phyloP scores from a whole-genome alignment of 1,140 invertebrate species.

The Phortica variegata region DNA sequence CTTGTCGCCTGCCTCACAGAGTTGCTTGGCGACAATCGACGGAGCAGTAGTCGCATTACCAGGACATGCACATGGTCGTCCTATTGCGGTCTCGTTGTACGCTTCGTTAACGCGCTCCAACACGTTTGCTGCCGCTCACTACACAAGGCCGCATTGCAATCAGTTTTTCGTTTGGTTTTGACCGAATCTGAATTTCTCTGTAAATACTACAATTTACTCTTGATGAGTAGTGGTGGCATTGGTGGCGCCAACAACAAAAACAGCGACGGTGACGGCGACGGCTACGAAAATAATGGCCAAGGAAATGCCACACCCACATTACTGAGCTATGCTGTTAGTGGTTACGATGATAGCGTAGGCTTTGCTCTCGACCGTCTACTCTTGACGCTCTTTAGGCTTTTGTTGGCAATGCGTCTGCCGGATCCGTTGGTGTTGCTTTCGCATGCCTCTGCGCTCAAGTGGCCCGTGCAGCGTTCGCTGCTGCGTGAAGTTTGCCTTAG shows the following conservation, averaged over 20 bases:
- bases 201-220: slow-evolving; percentile 49
- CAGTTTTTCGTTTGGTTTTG: slow-evolving; percentile 48
- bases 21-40: slow-evolving; percentile 9
- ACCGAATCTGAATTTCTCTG: slow-evolving; percentile 51
- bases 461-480: slow-evolving; percentile 30
- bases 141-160: slow-evolving; percentile 49
- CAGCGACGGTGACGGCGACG: slow-evolving; percentile 3
- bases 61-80: slow-evolving; percentile 11
- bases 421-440: slow-evolving; percentile 35
- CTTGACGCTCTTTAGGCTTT: slow-evolving; percentile 34
- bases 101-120: slow-evolving; percentile 46
- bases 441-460: slow-evolving; percentile 34
- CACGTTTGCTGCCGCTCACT: slow-evolving; percentile 48
- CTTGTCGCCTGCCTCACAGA: slow-evolving; percentile 37
- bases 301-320: not conserved
- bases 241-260: too few relatives aligned
- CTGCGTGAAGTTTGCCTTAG: slow-evolving; percentile 34
- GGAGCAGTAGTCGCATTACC: not conserved
- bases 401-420: slow-evolving; percentile 40
- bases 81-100: slow-evolving; percentile 37
- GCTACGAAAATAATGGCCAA: not conserved
- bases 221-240: slow-evolving; percentile 27
- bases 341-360: slow-evolving; percentile 4
- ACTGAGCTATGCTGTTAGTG: not conserved
- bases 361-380: slow-evolving; percentile 26